Percentiles rank a stretch among this genome's conserved stretches.
These are phyloP conservation scores for Fragum whitleyi DNA, from an alignment of 2,888 invertebrate genomes.

Conservation along the genomic window DNA sequence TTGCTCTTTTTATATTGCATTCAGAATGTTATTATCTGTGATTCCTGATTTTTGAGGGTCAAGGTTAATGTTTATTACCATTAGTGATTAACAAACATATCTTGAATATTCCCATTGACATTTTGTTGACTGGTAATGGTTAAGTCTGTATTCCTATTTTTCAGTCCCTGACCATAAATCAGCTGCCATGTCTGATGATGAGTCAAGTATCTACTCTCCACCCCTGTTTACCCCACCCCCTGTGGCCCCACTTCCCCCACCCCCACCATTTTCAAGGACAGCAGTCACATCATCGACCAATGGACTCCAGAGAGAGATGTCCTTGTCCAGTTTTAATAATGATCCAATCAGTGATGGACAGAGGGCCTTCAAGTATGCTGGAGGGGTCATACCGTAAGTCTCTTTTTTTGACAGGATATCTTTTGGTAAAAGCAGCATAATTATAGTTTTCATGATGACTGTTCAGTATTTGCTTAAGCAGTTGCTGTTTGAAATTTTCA, in stretches of 20 bases:
- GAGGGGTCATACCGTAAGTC: slow-evolving; percentile 62
- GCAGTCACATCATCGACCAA: slow-evolving; percentile 51
- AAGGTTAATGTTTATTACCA: too few relatives aligned
- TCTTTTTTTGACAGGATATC: background rate
- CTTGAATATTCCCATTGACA: too few relatives aligned
- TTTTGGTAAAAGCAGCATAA: too few relatives aligned
- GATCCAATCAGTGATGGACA: slow-evolving; percentile 60
- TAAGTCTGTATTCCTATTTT: too few relatives aligned
- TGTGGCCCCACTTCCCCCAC: slow-evolving; percentile 49
- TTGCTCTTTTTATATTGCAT: too few relatives aligned
- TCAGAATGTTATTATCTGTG: too few relatives aligned
- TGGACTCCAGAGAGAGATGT: slow-evolving; percentile 51
- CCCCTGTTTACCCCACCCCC: slow-evolving; percentile 52
- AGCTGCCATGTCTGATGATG: slow-evolving; percentile 51
- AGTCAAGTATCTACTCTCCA: slow-evolving; percentile 54
- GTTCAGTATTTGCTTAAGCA: too few relatives aligned
- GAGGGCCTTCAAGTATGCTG: slow-evolving; percentile 62
- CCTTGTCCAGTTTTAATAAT: slow-evolving; percentile 38
- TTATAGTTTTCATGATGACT: too few relatives aligned
- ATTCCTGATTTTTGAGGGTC: too few relatives aligned
- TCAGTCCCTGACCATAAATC: too few relatives aligned
- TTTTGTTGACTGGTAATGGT: too few relatives aligned
- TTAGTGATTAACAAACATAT: too few relatives aligned
- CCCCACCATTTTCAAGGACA: slow-evolving; percentile 52
- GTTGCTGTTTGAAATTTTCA: background rate